Conservation (phyloP, 1,140 invertebrate genomes). For the Dendroctonus valens region DNA sequence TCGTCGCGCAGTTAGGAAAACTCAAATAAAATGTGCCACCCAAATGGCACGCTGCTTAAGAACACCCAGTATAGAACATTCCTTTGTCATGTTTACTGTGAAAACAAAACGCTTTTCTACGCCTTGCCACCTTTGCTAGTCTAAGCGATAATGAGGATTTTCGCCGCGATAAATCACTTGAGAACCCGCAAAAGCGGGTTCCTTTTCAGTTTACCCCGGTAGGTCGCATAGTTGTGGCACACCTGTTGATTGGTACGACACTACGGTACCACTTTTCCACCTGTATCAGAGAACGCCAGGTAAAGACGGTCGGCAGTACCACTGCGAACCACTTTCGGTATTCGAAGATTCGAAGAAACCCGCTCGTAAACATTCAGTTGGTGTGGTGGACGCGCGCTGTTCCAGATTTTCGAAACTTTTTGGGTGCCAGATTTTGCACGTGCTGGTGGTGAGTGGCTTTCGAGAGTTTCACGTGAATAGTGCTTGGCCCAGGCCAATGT, state of each 20-base stretch:
- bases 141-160: no score
- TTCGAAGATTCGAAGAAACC: conserved; percentile 1
- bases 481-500: no score
- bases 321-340: not conserved
- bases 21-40: not conserved
- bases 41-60: not conserved
- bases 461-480: no score
- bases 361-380: not conserved
- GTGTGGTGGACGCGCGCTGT: not conserved
- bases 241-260: conserved; percentile 27
- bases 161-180: not conserved
- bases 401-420: not conserved
- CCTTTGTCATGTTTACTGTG: not conserved
- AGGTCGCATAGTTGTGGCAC: conserved; percentile 23
- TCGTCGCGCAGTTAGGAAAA: not conserved
- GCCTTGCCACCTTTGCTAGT: no score
- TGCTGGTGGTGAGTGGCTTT: no score
- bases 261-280: conserved; percentile 32
- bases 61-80: not conserved
- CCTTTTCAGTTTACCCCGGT: conserved; percentile 3
- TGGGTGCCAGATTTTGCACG: not conserved
- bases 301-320: conserved; percentile 6
- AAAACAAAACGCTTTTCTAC: not conserved
- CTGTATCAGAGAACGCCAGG: conserved; percentile 21
- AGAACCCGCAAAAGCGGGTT: not conserved